phyloP scores from a whole-genome alignment of 2,888 invertebrate genomes.

The Himalopsyche anomala region DNA sequence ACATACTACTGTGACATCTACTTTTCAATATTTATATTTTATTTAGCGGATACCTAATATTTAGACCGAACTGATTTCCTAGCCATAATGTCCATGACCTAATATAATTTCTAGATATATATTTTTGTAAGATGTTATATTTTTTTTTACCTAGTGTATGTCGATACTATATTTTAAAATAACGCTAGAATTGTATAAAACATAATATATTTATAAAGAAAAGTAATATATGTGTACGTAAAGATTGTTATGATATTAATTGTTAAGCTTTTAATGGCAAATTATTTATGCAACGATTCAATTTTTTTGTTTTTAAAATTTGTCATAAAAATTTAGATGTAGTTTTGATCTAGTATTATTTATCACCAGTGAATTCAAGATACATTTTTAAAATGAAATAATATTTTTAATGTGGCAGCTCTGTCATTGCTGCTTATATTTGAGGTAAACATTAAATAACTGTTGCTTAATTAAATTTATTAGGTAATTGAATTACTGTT shows the following conservation, averaged over 20 bases:
- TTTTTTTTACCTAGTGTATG: background rate
- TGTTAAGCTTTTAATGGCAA: too few species aligned
- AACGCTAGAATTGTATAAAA: background rate
- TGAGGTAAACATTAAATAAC: too few species aligned
- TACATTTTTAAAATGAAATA: background rate
- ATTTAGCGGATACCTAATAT: background rate
- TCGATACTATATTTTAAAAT: background rate
- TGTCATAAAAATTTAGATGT: background rate
- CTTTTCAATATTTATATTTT: background rate
- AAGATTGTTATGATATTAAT: background rate
- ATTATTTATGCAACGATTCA: too few species aligned
- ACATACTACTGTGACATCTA: constrained; percentile 16
- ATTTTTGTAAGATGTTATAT: constrained; percentile 13
- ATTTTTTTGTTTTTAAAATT: background rate
- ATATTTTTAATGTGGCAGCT: background rate
- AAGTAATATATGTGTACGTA: background rate
- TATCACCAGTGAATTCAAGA: background rate
- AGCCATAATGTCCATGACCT: constrained; percentile 16
- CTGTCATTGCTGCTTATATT: background rate
- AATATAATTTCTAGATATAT: constrained; percentile 17
- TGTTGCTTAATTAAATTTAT: too few species aligned
- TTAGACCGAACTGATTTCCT: constrained; percentile 4
- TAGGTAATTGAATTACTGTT: too few species aligned
- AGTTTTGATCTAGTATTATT: background rate
- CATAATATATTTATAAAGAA: background rate